phyloP scores from a whole-genome alignment of 2,797 vertebrate genomes.

The Gambusia yucatana region DNA sequence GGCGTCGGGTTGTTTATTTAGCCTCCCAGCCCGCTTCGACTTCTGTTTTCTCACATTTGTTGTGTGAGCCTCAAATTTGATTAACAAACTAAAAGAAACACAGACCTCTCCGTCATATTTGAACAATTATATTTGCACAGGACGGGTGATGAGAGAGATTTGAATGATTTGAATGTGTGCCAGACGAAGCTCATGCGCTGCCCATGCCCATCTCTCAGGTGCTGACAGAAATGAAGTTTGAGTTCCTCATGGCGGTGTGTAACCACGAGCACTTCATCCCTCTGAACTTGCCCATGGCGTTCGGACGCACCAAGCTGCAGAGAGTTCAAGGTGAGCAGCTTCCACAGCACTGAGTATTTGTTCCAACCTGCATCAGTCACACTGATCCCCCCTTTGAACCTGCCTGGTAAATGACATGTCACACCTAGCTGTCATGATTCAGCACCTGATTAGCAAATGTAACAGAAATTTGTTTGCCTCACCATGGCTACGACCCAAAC shows the following conservation, averaged over 20 bases:
- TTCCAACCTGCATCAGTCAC: conserved; percentile 31
- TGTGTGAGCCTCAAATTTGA: conserved; percentile 39
- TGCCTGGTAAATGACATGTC: conserved; percentile 4
- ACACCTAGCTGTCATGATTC: background rate
- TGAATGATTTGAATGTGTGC: conserved; percentile 27
- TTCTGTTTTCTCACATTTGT: background rate
- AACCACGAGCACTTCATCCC: conserved; percentile 98
- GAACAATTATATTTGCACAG: background rate
- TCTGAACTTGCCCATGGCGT: conserved; percentile 95
- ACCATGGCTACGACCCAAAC: conserved; percentile 11
- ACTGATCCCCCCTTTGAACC: conserved; percentile 39
- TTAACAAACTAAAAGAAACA: conserved; percentile 38
- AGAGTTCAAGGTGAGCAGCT: conserved; percentile 88
- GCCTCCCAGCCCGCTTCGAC: background rate
- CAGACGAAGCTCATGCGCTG: background rate
- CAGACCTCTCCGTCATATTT: background rate
- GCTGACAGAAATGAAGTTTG: conserved; percentile 94
- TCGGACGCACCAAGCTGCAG: conserved; percentile 92
- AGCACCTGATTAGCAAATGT: background rate
- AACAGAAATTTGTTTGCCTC: background rate
- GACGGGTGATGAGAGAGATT: background rate
- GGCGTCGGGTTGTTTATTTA: background rate
- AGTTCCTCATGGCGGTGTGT: conserved; percentile 93
- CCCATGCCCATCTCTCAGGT: conserved; percentile 73
- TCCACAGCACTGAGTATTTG: conserved; percentile 9